Evolutionary conservation across 2,113 vertebrate genomes (phyloP).

Genomic region (Rhinichthys klamathensis): DNA sequence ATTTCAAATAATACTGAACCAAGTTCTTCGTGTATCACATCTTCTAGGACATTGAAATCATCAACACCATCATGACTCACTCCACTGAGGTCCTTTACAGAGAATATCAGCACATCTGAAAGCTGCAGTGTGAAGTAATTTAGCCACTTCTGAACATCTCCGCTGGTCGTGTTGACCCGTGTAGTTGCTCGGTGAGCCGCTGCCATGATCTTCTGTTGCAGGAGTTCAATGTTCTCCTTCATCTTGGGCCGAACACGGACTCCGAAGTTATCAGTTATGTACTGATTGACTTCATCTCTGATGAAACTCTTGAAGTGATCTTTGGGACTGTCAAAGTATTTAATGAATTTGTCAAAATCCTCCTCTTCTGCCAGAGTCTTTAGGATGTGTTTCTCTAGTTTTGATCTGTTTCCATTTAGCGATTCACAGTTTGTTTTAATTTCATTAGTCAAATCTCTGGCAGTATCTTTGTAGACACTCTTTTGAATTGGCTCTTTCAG

Average conservation of each 20-base stretch:
- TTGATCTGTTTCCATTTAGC: slow-evolving; percentile 61
- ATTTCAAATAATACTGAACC: background rate
- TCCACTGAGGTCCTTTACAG: slow-evolving; percentile 1
- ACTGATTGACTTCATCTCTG: background rate
- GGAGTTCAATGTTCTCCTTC: background rate
- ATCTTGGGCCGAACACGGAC: background rate
- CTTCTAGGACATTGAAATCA: background rate
- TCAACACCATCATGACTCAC: background rate
- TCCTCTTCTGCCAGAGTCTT: slow-evolving; percentile 71
- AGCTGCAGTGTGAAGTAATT: background rate
- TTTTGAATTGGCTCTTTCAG: slow-evolving; percentile 55
- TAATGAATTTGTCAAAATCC: slow-evolving; percentile 67
- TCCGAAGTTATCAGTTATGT: slow-evolving; percentile 57
- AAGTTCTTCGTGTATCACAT: background rate
- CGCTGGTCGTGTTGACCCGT: fast-evolving
- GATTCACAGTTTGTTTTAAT: slow-evolving; percentile 60
- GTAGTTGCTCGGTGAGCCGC: slow-evolving; percentile 59
- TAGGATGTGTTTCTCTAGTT: slow-evolving; percentile 65
- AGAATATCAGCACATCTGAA: slow-evolving; percentile 26
- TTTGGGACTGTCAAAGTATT: slow-evolving; percentile 57
- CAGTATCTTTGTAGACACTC: slow-evolving; percentile 55
- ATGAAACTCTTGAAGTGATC: slow-evolving; percentile 41
- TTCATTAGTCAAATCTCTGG: slow-evolving; percentile 61
- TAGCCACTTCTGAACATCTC: slow-evolving; percentile 42
- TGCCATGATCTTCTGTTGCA: background rate